These are phyloP conservation scores for Takifugu ocellatus DNA, from an alignment of 2,797 vertebrate species.

Conservation along the genomic window DNA sequence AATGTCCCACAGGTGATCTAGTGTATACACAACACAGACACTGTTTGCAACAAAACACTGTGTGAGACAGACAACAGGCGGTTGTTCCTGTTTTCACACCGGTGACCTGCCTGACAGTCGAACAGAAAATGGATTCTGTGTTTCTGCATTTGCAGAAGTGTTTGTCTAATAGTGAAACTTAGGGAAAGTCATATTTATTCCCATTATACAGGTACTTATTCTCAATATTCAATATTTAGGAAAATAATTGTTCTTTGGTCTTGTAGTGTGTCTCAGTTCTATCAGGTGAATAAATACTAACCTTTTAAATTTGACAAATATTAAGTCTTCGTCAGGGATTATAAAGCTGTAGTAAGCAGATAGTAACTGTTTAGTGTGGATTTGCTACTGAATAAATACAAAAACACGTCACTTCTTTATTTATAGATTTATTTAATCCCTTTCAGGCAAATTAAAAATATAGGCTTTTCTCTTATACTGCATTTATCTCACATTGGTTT, in stretches of 20 bases:
- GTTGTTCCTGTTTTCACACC: constrained; percentile 1
- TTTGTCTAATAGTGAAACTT: neutral
- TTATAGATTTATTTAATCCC: constrained; percentile 70
- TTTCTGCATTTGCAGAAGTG: neutral
- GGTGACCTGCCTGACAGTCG: neutral
- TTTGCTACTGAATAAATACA: neutral
- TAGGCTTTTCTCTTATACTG: constrained; percentile 66
- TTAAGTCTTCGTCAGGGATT: too few relatives aligned
- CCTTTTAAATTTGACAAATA: too few relatives aligned
- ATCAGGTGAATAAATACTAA: too few relatives aligned
- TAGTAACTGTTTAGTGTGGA: neutral
- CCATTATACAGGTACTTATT: too few relatives aligned
- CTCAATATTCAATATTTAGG: too few relatives aligned
- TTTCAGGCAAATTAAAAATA: constrained; percentile 74
- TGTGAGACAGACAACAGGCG: constrained; percentile 1
- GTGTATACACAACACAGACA: constrained; percentile 58
- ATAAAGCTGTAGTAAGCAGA: neutral
- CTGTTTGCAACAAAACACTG: constrained; percentile 44
- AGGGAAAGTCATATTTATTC: too few relatives aligned
- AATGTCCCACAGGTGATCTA: constrained; percentile 10
- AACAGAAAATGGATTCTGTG: neutral
- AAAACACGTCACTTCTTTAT: constrained; percentile 39
- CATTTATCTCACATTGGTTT: constrained; percentile 63
- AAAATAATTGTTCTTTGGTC: too few relatives aligned
- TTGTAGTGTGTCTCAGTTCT: too few relatives aligned